Evolutionary conservation across 92 coral and sea anemone genomes (phyloP).

Genomic region (Actinostola sp.): DNA sequence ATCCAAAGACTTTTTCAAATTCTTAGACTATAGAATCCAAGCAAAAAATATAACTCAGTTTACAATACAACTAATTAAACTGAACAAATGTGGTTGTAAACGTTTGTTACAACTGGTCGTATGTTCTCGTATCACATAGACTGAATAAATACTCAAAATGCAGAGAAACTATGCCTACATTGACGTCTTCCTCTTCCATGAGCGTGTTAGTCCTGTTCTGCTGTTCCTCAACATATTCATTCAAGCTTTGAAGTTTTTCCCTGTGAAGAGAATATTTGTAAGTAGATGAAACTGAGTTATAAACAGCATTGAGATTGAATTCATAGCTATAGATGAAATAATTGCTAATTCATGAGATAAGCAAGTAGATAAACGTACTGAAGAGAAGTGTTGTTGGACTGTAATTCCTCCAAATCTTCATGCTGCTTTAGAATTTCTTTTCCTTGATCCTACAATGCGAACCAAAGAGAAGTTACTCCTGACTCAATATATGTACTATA

Average conservation of each 20-base stretch:
- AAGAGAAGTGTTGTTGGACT: conserved; percentile 14
- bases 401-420: conserved; percentile 36
- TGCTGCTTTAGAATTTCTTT: conserved; percentile 26
- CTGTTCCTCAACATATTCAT: conserved; percentile 43
- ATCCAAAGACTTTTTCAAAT: conserved; percentile 45
- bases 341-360: too few species aligned
- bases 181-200: conserved; percentile 53
- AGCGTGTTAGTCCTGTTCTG: conserved; percentile 34
- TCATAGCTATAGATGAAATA: too few species aligned
- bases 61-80: too few species aligned
- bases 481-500: too few species aligned
- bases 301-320: too few species aligned
- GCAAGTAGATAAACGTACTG: conserved; percentile 5
- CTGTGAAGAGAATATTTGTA: conserved; percentile 11
- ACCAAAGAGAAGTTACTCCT: too few species aligned
- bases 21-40: conserved; percentile 51
- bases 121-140: neutral
- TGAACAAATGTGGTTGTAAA: too few species aligned
- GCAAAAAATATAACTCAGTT: too few species aligned
- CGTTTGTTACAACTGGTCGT: too few species aligned
- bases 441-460: conserved; percentile 27
- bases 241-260: conserved; percentile 47
- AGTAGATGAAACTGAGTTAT: neutral
- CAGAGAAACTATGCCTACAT: conserved; percentile 16
- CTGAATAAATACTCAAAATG: neutral